Base-by-base conservation (phyloP, 2,888 invertebrate genomes). In the Athetis lepigone region DNA sequence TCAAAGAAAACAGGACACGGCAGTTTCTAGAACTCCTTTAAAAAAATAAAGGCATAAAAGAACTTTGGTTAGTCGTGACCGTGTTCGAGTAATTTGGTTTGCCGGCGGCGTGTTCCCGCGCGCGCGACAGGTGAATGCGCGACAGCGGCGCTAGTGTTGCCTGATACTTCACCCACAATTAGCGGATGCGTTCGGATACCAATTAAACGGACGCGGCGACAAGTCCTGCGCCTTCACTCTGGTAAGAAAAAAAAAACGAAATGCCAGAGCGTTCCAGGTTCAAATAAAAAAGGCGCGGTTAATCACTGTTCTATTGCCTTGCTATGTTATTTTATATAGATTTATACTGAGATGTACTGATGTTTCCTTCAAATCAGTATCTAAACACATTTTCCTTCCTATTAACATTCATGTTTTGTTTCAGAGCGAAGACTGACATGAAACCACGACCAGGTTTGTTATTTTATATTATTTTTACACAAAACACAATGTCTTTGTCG, bases 51-150 rank as follows among this genome's bases (percentile, higher is more conserved):
- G 45, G 57, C 42, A 77, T 73, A 76, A 80, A 64, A 60, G 55
- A 67, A 49, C 45, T 58, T 59, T 61, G 57, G 73, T 57, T 59
- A 71, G 76, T 85, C 85, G 85, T 84, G 84, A 85, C 79, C 73
- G 75, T 70, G 62, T 75, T 71, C 75, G 77, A 83, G 87, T 87
- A 87, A 88, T 88, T 87, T 82, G 86, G 86, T 70, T 70, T 70
- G 69, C 82, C 49, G 78, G 75, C 70, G 82, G 77, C 81, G 60
- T 83, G 82, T 83, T 79, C 75, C 64, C 51, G 66, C 56, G 64
- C 62, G 36, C 16, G 52, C 61, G 91, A 90, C 91, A 90, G 89
- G 89, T 90, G 91, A 89, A 90, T 87, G 84, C 84, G 81, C 66
- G 62, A 74, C 62, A 52, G 79, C 67, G 79, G 85, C 84, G 87